Base-by-base conservation (phyloP, 64 coral and sea anemone species). In the Pachyseris speciosa region DNA sequence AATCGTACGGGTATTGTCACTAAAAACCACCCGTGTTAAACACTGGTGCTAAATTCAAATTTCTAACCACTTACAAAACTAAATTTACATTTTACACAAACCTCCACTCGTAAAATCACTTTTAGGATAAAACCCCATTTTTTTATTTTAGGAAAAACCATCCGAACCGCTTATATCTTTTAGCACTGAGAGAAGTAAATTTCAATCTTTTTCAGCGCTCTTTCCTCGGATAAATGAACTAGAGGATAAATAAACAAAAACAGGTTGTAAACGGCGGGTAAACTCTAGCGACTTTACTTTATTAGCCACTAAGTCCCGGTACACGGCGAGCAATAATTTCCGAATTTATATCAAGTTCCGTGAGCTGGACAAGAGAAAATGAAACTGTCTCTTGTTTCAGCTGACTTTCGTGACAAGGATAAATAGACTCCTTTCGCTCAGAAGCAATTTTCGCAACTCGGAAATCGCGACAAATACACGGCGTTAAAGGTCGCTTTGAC, bases 31-130 rank as follows among this genome's bases (percentile, higher is more conserved):
- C 19, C 52, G 77, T 78, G 49, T 57, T 51, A 40, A 20, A 34
- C 22, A 19, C 34, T 70, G 67, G 67, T 70, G 67, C 17, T 34
- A 37, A 19, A 81, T 81, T 81, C 22, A 61, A 38, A 81, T 81
- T 52, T 81, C 51, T 60, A 8, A 37, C 77, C 13, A 10, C 37
- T 81, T 34, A 60, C 53, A 37, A 81, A 61, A 58, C 17, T 4
- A 7, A 70, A 37, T 70, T 40, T 34, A 22, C 34, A 70, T 40
- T 40, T 70, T 8, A 61, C 24, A 61, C 5, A n/a, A 5, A 22
- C 20, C 16, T 12, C 43, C 25, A 50, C 45, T 76, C 43, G 16
- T 3, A 13, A 61, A 61, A 61, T n/a, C n/a, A n/a, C n/a, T n/a
- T n/a, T n/a, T n/a, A n/a, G n/a, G n/a, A n/a, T n/a, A n/a, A n/a